Conservation (phyloP, 2,888 invertebrate genomes). For the Ecliptopera silaceata region DNA sequence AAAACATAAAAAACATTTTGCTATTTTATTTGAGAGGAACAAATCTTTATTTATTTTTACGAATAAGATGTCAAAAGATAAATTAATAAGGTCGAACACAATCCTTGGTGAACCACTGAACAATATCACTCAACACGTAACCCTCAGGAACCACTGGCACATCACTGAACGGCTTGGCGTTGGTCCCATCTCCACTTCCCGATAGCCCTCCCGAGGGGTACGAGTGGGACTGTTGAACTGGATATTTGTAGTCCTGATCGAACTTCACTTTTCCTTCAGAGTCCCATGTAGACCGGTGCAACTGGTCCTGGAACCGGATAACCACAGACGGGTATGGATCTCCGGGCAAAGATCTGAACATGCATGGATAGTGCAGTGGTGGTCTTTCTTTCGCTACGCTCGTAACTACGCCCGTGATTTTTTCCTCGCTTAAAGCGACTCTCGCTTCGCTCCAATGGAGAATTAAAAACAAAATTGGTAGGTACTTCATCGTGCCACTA, state of each 20-base stretch:
- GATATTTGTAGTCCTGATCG: conserved; percentile 37
- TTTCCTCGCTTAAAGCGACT: conserved; percentile 46
- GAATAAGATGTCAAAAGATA: too few relatives aligned
- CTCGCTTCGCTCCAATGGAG: conserved; percentile 47
- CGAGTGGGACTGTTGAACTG: conserved; percentile 31
- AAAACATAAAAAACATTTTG: not conserved
- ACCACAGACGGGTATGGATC: conserved; percentile 56
- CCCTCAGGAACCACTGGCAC: conserved; percentile 43
- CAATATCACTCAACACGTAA: conserved; percentile 40
- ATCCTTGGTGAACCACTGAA: conserved; percentile 36
- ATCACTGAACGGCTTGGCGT: conserved; percentile 41
- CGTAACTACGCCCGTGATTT: conserved; percentile 36
- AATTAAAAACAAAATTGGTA: conserved; percentile 42
- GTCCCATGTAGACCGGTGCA: conserved; percentile 47
- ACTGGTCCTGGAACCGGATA: conserved; percentile 47
- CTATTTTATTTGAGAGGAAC: too few relatives aligned
- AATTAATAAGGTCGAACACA: conserved; percentile 40
- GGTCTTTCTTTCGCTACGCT: conserved; percentile 40
- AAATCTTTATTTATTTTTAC: too few relatives aligned
- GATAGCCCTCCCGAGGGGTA: conserved; percentile 50
- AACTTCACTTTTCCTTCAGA: conserved; percentile 34
- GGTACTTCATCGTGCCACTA: conserved; percentile 52
- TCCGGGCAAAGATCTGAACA: conserved; percentile 44
- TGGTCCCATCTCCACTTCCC: conserved; percentile 34
- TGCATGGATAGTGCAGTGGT: conserved; percentile 46